Percentiles rank a stretch among this genome's conserved stretches.
phyloP scores from a whole-genome alignment of 2,888 invertebrate species.

The Troglohyphantes excavatus region DNA sequence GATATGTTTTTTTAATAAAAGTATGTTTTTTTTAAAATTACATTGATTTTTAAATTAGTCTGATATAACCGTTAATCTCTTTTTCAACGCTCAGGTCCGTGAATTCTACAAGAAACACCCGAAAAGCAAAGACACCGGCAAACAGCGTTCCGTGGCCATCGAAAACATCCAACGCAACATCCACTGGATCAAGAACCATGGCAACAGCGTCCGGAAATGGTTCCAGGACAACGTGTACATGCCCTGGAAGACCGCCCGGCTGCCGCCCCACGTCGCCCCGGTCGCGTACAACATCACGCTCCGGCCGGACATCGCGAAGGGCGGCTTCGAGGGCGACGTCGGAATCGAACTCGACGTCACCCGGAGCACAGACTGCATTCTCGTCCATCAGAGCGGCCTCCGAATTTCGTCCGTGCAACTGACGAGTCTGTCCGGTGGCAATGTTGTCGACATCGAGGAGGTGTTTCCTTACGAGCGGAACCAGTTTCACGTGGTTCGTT shows the following conservation, averaged over 20 bases:
- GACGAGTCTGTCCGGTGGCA: neutral
- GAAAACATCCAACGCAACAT: slow-evolving; percentile 91
- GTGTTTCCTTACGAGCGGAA: slow-evolving; percentile 82
- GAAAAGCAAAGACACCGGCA: slow-evolving; percentile 91
- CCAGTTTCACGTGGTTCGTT: slow-evolving; percentile 83
- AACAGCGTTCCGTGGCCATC: slow-evolving; percentile 88
- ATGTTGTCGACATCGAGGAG: slow-evolving; percentile 51
- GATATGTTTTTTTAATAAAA: too few relatives aligned
- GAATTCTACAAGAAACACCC: slow-evolving; percentile 90
- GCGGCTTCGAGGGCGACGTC: slow-evolving; percentile 85
- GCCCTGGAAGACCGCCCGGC: slow-evolving; percentile 83
- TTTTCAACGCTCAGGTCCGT: slow-evolving; percentile 86
- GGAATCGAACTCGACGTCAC: slow-evolving; percentile 81
- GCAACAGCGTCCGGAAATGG: slow-evolving; percentile 86
- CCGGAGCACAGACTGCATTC: slow-evolving; percentile 82
- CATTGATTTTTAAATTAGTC: too few relatives aligned
- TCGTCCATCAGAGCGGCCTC: slow-evolving; percentile 86
- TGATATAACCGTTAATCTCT: too few relatives aligned
- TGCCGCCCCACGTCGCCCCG: slow-evolving; percentile 86
- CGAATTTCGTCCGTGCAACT: slow-evolving; percentile 84
- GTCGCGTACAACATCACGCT: slow-evolving; percentile 87
- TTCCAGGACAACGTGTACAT: slow-evolving; percentile 81
- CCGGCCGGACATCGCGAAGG: slow-evolving; percentile 86
- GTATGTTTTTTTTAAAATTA: neutral
- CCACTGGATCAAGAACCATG: slow-evolving; percentile 88